A percentile compares a stretch with the other conserved stretches of the same genome.
Evolutionary conservation across 92 coral and sea anemone species (phyloP).

Genomic region (Porites divaricata): DNA sequence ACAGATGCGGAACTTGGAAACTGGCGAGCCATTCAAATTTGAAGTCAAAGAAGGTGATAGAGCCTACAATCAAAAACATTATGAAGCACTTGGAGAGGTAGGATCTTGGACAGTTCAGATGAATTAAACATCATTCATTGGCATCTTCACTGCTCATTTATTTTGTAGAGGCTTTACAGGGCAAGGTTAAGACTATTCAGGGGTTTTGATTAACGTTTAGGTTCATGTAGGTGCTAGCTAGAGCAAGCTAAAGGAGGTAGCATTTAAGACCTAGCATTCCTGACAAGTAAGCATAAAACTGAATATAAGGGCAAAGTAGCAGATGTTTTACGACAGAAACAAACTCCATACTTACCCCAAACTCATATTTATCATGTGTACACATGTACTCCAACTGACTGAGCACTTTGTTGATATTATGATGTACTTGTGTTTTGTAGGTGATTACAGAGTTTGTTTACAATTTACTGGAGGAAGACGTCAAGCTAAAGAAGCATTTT

Average conservation of each 20-base stretch:
- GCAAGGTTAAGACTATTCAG: too few relatives aligned
- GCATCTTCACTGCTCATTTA: too few relatives aligned
- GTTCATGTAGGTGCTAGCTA: too few relatives aligned
- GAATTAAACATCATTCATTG: too few relatives aligned
- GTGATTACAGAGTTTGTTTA: conserved; percentile 91
- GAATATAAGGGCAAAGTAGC: too few relatives aligned
- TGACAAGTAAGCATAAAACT: too few relatives aligned
- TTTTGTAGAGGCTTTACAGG: background rate
- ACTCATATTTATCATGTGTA: background rate
- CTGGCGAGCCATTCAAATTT: conserved; percentile 78
- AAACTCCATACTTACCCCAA: too few relatives aligned
- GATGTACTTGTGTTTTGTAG: conserved; percentile 27
- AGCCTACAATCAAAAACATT: conserved; percentile 77
- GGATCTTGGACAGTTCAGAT: background rate
- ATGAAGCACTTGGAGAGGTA: conserved; percentile 97
- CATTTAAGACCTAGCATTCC: too few relatives aligned
- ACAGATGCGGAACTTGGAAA: conserved; percentile 60
- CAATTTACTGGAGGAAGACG: conserved; percentile 71
- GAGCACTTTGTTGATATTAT: background rate
- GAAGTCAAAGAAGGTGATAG: conserved; percentile 77
- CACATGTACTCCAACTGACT: background rate
- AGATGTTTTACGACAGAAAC: too few relatives aligned
- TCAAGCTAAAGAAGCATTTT: conserved; percentile 52
- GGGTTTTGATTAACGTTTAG: too few relatives aligned
- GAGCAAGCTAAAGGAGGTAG: too few relatives aligned